phyloP scores from a whole-genome alignment of 2,888 invertebrate species.

The Zaprionus lineosus region DNA sequence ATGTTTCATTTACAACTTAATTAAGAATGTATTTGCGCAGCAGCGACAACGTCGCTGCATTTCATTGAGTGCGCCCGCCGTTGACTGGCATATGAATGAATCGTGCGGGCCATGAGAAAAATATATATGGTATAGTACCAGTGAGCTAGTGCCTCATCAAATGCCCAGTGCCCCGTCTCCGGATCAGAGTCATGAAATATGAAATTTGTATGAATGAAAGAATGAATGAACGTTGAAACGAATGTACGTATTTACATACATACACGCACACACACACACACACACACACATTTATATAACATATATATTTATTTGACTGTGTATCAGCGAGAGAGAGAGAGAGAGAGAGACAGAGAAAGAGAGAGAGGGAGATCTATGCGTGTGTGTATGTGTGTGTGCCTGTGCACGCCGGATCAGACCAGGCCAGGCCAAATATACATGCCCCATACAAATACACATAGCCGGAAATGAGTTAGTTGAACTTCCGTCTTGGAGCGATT shows the following conservation, averaged over 20 bases:
- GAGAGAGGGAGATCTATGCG: not conserved
- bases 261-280: too few relatives aligned
- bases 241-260: too few relatives aligned
- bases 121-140: constrained; percentile 10
- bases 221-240: constrained; percentile 40
- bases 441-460: constrained; percentile 45
- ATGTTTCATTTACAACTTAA: constrained; percentile 75
- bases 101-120: constrained; percentile 16
- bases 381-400: constrained; percentile 8
- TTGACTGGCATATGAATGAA: constrained; percentile 29
- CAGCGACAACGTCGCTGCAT: constrained; percentile 22
- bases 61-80: constrained; percentile 45
- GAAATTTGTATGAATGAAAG: constrained; percentile 46
- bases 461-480: constrained; percentile 82
- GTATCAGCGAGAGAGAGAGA: too few relatives aligned
- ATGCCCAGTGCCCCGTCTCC: constrained; percentile 19
- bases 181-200: constrained; percentile 36
- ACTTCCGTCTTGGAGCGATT: constrained; percentile 75
- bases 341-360: too few relatives aligned
- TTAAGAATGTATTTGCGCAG: constrained; percentile 74
- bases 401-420: constrained; percentile 30
- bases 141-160: constrained; percentile 12
- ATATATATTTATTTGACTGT: not conserved
- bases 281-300: not conserved
- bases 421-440: constrained; percentile 36